These are phyloP conservation scores for Coptodon rendalli DNA, from an alignment of 2,113 vertebrate species.

Conservation along the genomic window DNA sequence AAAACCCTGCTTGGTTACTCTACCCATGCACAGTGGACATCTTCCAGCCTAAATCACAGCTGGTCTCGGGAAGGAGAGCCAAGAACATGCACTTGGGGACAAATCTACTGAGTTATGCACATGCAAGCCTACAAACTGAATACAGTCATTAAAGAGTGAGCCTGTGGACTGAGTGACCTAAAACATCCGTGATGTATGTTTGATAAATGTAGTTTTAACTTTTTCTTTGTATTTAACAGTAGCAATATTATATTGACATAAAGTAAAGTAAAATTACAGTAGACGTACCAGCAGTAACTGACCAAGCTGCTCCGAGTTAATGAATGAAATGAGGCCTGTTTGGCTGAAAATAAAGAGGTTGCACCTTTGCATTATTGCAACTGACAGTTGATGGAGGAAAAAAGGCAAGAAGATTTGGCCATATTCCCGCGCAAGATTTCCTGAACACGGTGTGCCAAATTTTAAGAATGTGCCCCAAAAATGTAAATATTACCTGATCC, in stretches of 20 bases:
- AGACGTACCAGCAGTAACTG: accelerated
- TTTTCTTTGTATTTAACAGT: neutral
- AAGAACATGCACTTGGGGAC: conserved; percentile 39
- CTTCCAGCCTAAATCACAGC: conserved; percentile 50
- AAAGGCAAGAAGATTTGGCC: neutral
- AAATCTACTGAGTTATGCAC: conserved; percentile 1
- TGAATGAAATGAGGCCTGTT: neutral
- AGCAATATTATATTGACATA: neutral
- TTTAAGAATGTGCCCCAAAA: neutral
- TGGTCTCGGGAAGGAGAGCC: conserved; percentile 27
- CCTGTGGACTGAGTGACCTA: neutral
- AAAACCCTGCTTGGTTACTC: conserved; percentile 44
- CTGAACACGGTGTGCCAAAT: neutral
- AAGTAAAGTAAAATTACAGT: neutral
- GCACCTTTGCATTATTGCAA: neutral
- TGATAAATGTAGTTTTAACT: neutral
- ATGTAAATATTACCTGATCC: neutral
- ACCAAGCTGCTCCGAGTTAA: neutral
- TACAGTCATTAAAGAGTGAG: neutral
- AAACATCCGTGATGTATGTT: neutral
- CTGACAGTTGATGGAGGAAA: neutral
- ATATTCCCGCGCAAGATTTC: neutral
- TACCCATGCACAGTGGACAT: conserved; percentile 51
- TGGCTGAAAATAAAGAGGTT: neutral
- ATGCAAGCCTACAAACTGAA: neutral